Percentiles rank a stretch among this genome's conserved stretches.
phyloP scores from a whole-genome alignment of 2,888 invertebrate species.

The Hemaris fuciformis region DNA sequence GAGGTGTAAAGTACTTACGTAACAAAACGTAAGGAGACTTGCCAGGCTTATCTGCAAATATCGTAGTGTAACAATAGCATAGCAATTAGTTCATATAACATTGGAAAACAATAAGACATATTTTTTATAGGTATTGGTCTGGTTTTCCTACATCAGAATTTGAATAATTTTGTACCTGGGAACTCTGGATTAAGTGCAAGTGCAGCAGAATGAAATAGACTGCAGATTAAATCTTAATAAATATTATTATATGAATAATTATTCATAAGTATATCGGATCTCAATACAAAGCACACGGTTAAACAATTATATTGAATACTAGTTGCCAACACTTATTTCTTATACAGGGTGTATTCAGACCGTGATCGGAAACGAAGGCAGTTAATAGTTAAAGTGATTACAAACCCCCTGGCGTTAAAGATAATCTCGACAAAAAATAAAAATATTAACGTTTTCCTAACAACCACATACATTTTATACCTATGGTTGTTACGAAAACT shows the following conservation, averaged over 20 bases:
- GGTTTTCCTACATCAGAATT: background rate
- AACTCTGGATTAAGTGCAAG: background rate
- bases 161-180: background rate
- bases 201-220: background rate
- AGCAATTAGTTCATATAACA: no score
- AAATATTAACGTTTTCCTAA: no score
- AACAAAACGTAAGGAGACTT: background rate
- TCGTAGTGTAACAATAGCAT: no score
- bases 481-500: no score
- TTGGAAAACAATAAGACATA: no score
- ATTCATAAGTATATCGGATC: background rate
- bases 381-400: no score
- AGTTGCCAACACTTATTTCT: background rate
- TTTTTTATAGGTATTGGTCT: background rate
- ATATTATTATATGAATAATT: no score
- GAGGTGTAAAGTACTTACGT: background rate
- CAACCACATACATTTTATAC: no score
- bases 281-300: background rate
- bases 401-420: no score
- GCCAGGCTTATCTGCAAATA: background rate
- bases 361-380: no score
- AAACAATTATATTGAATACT: background rate
- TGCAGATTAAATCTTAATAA: background rate
- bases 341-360: no score
- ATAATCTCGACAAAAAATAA: no score